phyloP scores from a whole-genome alignment of 2,888 invertebrate genomes.

The Hipparchia semele region DNA sequence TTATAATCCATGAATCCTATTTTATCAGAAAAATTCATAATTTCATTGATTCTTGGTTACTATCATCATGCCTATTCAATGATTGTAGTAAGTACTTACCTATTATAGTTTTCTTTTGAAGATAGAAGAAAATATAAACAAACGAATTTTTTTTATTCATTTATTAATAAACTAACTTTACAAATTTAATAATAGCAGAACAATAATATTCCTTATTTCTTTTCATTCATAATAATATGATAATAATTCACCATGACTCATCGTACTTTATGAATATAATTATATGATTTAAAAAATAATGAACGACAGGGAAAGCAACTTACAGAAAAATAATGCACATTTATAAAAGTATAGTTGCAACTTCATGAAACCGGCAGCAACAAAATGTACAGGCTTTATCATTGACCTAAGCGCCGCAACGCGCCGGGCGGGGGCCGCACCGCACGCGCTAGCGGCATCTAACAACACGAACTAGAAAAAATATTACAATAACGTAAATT shows the following conservation, averaged over 20 bases:
- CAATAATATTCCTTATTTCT: slow-evolving; percentile 84
- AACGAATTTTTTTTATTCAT: slow-evolving; percentile 77
- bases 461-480: slow-evolving; percentile 68
- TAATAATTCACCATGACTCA: slow-evolving; percentile 77
- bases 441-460: slow-evolving; percentile 37
- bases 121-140: slow-evolving; percentile 52
- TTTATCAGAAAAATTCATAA: too few relatives aligned
- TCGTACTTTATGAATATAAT: slow-evolving; percentile 81
- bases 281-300: slow-evolving; percentile 82
- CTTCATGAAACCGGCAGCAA: slow-evolving; percentile 67
- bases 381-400: slow-evolving; percentile 59
- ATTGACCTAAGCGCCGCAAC: slow-evolving; percentile 51
- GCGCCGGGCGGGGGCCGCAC: slow-evolving; percentile 1
- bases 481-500: slow-evolving; percentile 77
- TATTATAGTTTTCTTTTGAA: too few relatives aligned
- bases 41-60: too few relatives aligned
- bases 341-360: slow-evolving; percentile 65
- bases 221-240: slow-evolving; percentile 82
- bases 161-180: slow-evolving; percentile 84
- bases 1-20: too few relatives aligned
- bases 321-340: slow-evolving; percentile 79
- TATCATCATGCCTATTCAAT: too few relatives aligned
- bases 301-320: slow-evolving; percentile 82
- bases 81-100: too few relatives aligned
- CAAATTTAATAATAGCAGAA: slow-evolving; percentile 84